A percentile compares a stretch with the other conserved stretches of the same genome.
Evolutionary conservation across 2,113 vertebrate genomes (phyloP).

Genomic region (Mohoua ochrocephala): DNA sequence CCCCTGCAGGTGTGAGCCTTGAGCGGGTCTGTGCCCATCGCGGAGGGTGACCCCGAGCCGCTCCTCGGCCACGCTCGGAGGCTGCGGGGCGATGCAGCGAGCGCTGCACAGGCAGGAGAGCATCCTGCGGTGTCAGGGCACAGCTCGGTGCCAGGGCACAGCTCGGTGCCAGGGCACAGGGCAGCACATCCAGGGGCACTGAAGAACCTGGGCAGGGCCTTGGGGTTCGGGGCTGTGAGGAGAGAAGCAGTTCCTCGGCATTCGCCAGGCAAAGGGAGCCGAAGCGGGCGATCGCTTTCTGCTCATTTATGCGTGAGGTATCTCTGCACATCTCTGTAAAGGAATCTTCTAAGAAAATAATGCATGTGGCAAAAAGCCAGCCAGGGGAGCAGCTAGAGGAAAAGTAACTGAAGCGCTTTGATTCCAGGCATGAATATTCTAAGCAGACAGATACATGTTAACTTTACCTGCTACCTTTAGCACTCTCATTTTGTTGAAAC

Average conservation of each 20-base stretch:
- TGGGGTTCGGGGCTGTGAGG: not conserved
- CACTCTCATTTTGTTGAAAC: constrained; percentile 55
- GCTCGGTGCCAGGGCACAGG: no score
- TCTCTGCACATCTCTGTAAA: not conserved
- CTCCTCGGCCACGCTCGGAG: not conserved
- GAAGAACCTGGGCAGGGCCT: not conserved
- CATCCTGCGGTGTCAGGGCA: no score
- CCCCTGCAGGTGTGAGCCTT: no score
- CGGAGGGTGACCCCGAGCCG: fast-evolving
- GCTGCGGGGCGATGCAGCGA: fast-evolving
- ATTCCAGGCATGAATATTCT: constrained; percentile 48
- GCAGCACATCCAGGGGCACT: no score
- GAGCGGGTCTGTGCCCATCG: no score
- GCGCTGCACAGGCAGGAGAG: no score
- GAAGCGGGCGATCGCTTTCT: not conserved
- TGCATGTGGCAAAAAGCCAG: constrained; percentile 60
- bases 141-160: no score
- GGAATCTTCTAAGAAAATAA: constrained; percentile 49
- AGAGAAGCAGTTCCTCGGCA: not conserved
- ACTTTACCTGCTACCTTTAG: constrained; percentile 38
- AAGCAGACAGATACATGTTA: constrained; percentile 49
- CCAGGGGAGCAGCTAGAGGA: constrained; percentile 43
- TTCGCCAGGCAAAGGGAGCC: not conserved
- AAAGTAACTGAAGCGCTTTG: constrained; percentile 35
- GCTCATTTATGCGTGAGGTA: not conserved